Evolutionary conservation across 2,797 vertebrate genomes (phyloP).

Genomic region (Tauraco hartlaubi): DNA sequence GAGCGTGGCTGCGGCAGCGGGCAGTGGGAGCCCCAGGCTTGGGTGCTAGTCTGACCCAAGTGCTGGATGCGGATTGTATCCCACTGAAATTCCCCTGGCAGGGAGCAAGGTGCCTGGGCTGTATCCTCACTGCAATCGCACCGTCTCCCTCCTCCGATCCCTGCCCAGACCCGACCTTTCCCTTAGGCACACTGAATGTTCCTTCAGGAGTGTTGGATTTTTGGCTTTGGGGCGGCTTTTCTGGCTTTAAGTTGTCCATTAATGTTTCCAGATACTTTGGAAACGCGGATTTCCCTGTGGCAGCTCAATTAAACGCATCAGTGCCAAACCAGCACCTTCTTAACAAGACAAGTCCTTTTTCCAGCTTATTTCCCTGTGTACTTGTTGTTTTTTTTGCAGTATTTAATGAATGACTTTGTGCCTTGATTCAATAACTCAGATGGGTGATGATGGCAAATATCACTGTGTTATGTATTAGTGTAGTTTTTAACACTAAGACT

Average conservation of each 20-base stretch:
- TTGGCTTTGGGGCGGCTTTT: not conserved
- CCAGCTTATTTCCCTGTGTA: conserved; percentile 31
- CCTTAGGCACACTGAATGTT: not conserved
- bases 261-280: not conserved
- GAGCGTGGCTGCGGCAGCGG: not conserved
- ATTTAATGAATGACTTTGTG: conserved; percentile 64
- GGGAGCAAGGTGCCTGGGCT: not conserved
- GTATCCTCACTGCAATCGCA: accelerated
- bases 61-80: not conserved
- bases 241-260: conserved; percentile 28
- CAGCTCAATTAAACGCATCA: conserved; percentile 19
- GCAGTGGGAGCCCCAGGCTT: not conserved
- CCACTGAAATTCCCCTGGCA: not conserved
- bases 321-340: conserved; percentile 61
- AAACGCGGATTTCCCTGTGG: not conserved
- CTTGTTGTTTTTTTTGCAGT: not conserved
- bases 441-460: conserved; percentile 11
- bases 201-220: not conserved
- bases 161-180: not conserved
- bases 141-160: not conserved
- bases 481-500: conserved; percentile 28
- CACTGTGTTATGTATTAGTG: conserved; percentile 29
- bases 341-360: conserved; percentile 15
- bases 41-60: not conserved
- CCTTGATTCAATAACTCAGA: conserved; percentile 56